Percentiles rank a stretch among this genome's conserved stretches.
Conservation (phyloP, 2,113 vertebrate species). For the Ophiodon elongatus region DNA sequence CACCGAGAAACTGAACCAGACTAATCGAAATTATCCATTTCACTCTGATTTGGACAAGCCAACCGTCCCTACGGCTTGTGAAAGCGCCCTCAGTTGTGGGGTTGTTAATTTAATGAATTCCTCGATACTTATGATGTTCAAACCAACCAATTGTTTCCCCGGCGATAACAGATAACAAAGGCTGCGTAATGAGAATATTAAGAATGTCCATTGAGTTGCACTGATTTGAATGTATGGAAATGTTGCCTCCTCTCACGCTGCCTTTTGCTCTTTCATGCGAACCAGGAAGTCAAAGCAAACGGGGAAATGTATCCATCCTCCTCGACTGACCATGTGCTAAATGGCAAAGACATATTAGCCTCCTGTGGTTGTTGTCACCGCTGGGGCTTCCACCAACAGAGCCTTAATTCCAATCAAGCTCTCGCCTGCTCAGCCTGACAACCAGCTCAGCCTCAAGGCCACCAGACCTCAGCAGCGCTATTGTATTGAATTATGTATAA, state of each 20-base stretch:
- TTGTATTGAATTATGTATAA: neutral
- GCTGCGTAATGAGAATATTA: conserved; percentile 11
- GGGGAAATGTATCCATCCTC: conserved; percentile 52
- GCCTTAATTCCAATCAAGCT: conserved; percentile 76
- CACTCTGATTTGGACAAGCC: neutral
- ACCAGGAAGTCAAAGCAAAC: conserved; percentile 56
- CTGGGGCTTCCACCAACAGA: conserved; percentile 63
- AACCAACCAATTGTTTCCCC: neutral
- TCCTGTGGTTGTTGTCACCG: conserved; percentile 62
- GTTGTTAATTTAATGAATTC: neutral
- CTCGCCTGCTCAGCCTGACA: conserved; percentile 48
- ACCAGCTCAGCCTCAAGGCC: conserved; percentile 43
- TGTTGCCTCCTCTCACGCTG: conserved; percentile 38
- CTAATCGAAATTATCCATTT: neutral
- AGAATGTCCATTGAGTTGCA: conserved; percentile 9
- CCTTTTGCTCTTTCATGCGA: conserved; percentile 53
- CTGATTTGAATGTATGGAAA: conserved; percentile 26
- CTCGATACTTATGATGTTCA: neutral
- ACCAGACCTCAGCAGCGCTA: neutral
- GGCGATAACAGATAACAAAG: neutral
- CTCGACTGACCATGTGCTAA: conserved; percentile 70
- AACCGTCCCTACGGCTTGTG: too few relatives aligned
- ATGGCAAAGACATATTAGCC: conserved; percentile 81
- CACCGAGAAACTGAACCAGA: neutral
- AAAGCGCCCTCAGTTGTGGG: neutral